These are phyloP conservation scores for Chaunax sp. DNA, from an alignment of 2,797 vertebrate genomes.

Conservation along the genomic window DNA sequence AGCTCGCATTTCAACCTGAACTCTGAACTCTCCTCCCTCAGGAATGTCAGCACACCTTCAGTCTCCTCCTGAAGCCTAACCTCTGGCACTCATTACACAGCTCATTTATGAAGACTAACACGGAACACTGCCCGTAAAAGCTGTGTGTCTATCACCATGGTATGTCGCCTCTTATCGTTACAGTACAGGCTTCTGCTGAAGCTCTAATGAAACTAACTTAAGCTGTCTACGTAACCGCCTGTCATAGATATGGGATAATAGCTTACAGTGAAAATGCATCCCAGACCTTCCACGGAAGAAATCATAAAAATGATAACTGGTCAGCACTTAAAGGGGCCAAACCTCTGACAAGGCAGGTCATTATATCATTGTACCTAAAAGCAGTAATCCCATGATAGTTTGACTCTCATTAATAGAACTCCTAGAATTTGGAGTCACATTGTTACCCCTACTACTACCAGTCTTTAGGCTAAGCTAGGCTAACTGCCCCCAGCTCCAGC, in stretches of 20 bases:
- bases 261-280: slow-evolving; percentile 1
- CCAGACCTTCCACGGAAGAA: neutral
- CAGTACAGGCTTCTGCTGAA: slow-evolving; percentile 4
- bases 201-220: slow-evolving; percentile 1
- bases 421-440: no score
- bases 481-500: neutral
- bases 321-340: no score
- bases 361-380: no score
- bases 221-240: no score
- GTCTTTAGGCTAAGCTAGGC: neutral
- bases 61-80: slow-evolving; percentile 21
- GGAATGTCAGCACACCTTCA: slow-evolving; percentile 56
- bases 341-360: no score
- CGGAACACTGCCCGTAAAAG: no score
- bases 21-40: slow-evolving; percentile 43
- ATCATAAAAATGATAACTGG: neutral
- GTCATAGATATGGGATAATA: neutral
- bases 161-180: slow-evolving; percentile 3
- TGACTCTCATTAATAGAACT: no score
- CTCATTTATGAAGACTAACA: slow-evolving; percentile 11
- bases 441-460: neutral
- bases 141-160: neutral
- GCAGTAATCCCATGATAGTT: no score
- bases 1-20: slow-evolving; percentile 34
- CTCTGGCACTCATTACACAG: slow-evolving; percentile 23